Base-by-base conservation (phyloP, 1,140 invertebrate species). In the Diorhabda carinulata region DNA sequence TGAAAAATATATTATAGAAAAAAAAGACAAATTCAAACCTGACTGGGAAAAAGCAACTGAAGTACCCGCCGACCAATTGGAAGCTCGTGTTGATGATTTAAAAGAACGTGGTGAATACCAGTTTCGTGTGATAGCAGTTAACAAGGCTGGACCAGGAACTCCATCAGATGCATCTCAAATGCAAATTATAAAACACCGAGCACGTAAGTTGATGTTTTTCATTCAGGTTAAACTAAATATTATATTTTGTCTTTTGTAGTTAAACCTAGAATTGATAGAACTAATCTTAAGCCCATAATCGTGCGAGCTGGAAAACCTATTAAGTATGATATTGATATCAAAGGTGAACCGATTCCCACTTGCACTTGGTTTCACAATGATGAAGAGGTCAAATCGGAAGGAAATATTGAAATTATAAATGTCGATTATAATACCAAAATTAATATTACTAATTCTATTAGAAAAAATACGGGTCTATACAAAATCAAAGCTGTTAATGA, bases 1-100 rank as follows among this genome's bases (percentile, higher is more conserved):
- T 77, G 92, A 93, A 75, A 96, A 97, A 83, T 99, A 98, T 81
- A 92, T 98, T 61, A 94, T 99, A 76, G 96, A 99, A 84, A 99
- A 98, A 87, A 95, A 96, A 81, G 93, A 95, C 78, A 90, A 89
- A 74, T 86, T 82, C 74, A 91, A 90, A 72, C 89, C 90, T 3
- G 90, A 92, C 73, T 94, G 92, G 92, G 87, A 93, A 76, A 91
- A 89, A 74, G 91, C 89, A 5, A 83, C 83, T 65, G 89, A 95
- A 85, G 92, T 96, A 1, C 88, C 92, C 69, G 93, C 92, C n/a
- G 88, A 88, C 73, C 83, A 88, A 65, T 81, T 89, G 0, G 88
- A 91, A 71, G 93, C 88, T 52, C 91, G 92, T 81, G 91, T 99
- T 9, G 87, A 89, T 25, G 93, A 92, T 73, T 82, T 99, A 3